These are phyloP conservation scores for Gallinago stenura DNA, from an alignment of 2,797 vertebrate genomes.

Conservation along the genomic window DNA sequence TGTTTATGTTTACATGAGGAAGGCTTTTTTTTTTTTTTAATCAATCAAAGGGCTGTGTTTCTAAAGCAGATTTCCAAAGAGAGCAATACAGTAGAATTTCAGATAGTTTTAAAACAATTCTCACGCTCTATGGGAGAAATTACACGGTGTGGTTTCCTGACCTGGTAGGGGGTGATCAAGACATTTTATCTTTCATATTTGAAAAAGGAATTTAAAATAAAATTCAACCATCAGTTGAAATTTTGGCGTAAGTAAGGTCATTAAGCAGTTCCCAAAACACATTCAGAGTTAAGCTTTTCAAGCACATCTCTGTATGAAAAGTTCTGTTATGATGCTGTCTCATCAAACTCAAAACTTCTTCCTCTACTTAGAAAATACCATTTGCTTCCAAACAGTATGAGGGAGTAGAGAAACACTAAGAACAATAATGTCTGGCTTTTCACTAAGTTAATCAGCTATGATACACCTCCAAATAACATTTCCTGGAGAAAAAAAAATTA, in stretches of 20 bases:
- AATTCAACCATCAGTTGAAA: not conserved
- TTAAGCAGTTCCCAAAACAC: not conserved
- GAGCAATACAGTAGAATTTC: not conserved
- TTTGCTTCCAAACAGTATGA: not conserved
- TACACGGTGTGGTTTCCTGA: not conserved
- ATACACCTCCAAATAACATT: not conserved
- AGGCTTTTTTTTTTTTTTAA: too few species aligned
- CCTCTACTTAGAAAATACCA: not conserved
- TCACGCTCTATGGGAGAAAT: not conserved
- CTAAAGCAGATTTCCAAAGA: not conserved
- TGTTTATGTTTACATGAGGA: not conserved
- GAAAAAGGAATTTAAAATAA: not conserved
- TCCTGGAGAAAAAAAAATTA: not conserved
- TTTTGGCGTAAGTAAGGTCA: not conserved
- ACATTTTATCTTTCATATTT: not conserved
- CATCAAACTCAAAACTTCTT: not conserved
- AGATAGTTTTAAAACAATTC: not conserved
- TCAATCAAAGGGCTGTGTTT: not conserved
- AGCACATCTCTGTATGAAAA: not conserved
- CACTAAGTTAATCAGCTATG: not conserved
- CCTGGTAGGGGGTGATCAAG: not conserved
- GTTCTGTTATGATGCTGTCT: too few species aligned
- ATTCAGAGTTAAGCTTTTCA: not conserved
- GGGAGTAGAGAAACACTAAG: not conserved
- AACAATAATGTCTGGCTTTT: not conserved